Evolutionary conservation across 2,113 vertebrate genomes (phyloP), one percentile per base, ranked within the genome.

Genomic region (Clarias gariepinus): DNA sequence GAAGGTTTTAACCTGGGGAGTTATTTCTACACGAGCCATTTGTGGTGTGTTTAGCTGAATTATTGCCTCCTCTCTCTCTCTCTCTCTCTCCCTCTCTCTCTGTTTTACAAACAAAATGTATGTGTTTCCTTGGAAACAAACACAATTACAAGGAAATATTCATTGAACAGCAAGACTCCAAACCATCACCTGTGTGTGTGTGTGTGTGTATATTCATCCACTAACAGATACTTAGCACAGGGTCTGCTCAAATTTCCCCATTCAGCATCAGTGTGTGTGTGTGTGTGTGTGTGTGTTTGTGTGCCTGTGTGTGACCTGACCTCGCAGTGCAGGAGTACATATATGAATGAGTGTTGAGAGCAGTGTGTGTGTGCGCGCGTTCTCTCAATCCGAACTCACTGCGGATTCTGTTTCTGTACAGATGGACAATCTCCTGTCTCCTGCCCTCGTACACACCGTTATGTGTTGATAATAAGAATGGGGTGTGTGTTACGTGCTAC

Each of bases 341-440:
- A 74, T 41, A 73, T 74, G 71, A 52, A 74, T 74, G 71, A 47
- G 19, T 74, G 71, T 74, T 74, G 71, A 74, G 71, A 74, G 71
- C 71, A 21, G 16, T 3, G 16, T 61, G 71, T 53, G 25, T 58
- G 76, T 28, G 47, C 16, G 74, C 6, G 25, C n/a, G 5, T 8
- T 25, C 3, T 7, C 11, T 15, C 1, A 28, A 2, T 28, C 64
- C 0, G 11, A n/a, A 66, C 1, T 28, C 64, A 30, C 28, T 3
- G 28, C 13, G 12, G 61, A 63, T 63, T 63, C 61, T 63, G 9
- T 63, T 23, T 63, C 23, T 30, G 28, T 68, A 10, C 6, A 68
- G n/a, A 30, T 30, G 10, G n/a, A 33, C 2, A 25, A 19, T 23
- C 73, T 53, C 21, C 41, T 4, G 9, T 25, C 21, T 12, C 47